Evolutionary conservation across 2,888 invertebrate genomes (phyloP).

Genomic region (Crioceris asparagi): DNA sequence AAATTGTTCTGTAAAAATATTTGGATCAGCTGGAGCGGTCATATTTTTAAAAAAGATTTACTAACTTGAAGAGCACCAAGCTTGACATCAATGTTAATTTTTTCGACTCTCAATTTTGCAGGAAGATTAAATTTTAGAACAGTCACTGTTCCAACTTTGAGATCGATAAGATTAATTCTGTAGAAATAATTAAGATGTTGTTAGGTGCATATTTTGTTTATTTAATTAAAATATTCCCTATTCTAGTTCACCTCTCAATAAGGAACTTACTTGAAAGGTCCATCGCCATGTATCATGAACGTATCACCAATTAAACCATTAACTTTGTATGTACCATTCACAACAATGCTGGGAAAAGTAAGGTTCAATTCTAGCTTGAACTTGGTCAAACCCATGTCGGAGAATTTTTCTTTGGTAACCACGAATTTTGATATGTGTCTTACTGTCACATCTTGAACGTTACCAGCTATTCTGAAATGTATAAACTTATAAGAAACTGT

Average conservation of each 20-base stretch:
- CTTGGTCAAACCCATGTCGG: conserved; percentile 27
- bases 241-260: too few relatives aligned
- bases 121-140: conserved; percentile 26
- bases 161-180: conserved; percentile 32
- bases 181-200: conserved; percentile 11
- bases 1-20: conserved; percentile 32
- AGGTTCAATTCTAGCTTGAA: conserved; percentile 33
- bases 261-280: conserved; percentile 36
- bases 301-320: conserved; percentile 32
- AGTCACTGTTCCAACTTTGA: conserved; percentile 31
- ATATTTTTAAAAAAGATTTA: conserved; percentile 1
- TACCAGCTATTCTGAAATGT: conserved; percentile 33
- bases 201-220: not conserved
- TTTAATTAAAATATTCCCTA: not conserved
- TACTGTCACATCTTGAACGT: conserved; percentile 32
- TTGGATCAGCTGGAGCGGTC: not conserved
- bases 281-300: conserved; percentile 33
- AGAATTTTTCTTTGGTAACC: conserved; percentile 31
- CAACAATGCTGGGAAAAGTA: conserved; percentile 33
- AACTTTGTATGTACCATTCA: conserved; percentile 34
- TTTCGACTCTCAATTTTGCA: conserved; percentile 23
- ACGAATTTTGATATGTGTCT: conserved; percentile 34
- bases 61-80: conserved; percentile 30
- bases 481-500: too few relatives aligned
- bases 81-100: conserved; percentile 30